phyloP scores from a whole-genome alignment of 2,888 invertebrate species.

The Phasia obesa region DNA sequence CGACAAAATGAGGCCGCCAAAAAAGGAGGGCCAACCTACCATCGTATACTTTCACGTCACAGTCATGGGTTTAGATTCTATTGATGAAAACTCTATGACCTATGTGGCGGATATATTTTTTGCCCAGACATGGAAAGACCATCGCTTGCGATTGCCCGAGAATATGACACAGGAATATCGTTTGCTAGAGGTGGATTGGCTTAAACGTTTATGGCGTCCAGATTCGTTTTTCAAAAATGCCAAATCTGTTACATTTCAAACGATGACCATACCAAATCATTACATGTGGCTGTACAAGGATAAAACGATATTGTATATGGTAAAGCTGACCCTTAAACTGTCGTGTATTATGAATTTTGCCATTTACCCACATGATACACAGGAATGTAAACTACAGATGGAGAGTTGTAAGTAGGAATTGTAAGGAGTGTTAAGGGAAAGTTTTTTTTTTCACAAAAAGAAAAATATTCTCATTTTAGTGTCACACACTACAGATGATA shows the following conservation, averaged over 20 bases:
- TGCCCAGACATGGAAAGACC: conserved; percentile 96
- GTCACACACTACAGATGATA: conserved; percentile 93
- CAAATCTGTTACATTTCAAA: conserved; percentile 95
- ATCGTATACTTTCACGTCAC: conserved; percentile 95
- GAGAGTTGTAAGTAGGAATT: conserved; percentile 91
- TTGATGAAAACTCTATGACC: conserved; percentile 98
- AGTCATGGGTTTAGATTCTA: conserved; percentile 97
- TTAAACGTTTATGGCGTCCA: conserved; percentile 96
- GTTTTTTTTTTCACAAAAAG: no score
- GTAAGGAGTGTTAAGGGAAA: no score
- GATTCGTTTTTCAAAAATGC: conserved; percentile 97
- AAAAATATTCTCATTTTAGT: conserved; percentile 83
- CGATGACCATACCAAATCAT: conserved; percentile 97
- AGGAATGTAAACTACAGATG: conserved; percentile 96
- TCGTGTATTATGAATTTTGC: conserved; percentile 98
- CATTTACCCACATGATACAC: conserved; percentile 96
- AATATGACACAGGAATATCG: conserved; percentile 96
- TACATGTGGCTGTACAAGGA: conserved; percentile 95
- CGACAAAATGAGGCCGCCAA: conserved; percentile 96
- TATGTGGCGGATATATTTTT: conserved; percentile 96
- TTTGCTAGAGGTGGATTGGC: conserved; percentile 93
- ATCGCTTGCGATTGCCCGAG: conserved; percentile 91
- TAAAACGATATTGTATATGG: conserved; percentile 92
- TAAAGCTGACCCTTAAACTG: conserved; percentile 92
- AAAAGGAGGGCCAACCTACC: conserved; percentile 93